Percentiles rank a stretch among this genome's conserved stretches.
These are phyloP conservation scores for Beris morrisii DNA, from an alignment of 2,888 invertebrate genomes.

Conservation along the genomic window DNA sequence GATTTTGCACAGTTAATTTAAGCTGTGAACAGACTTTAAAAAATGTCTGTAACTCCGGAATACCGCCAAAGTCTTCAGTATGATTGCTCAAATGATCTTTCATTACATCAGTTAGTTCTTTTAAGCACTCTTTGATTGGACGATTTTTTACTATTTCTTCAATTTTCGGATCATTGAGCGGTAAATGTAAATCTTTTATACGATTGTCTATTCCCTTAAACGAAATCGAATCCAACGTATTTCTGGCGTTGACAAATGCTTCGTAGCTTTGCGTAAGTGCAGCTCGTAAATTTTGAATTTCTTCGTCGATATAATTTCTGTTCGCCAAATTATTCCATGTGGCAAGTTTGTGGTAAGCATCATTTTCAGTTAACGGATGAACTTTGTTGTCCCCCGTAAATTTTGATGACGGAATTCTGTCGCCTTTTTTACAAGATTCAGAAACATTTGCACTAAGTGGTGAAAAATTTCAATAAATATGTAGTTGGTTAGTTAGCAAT, in stretches of 20 bases:
- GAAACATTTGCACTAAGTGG: no score
- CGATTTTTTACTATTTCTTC: constrained; percentile 41
- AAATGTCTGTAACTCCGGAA: constrained; percentile 51
- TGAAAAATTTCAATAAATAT: no score
- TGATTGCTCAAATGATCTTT: constrained; percentile 47
- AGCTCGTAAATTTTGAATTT: constrained; percentile 2
- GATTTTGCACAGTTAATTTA: constrained; percentile 47
- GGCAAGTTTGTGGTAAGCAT: no score
- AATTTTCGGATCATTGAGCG: constrained; percentile 40
- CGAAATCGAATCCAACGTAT: background rate
- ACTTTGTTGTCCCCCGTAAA: no score
- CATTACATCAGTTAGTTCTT: constrained; percentile 46
- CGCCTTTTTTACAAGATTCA: no score
- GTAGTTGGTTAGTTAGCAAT: no score
- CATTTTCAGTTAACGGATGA: no score
- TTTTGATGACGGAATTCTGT: no score
- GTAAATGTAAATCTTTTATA: constrained; percentile 49
- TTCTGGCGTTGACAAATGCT: constrained; percentile 43
- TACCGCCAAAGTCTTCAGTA: constrained; percentile 52
- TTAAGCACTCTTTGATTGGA: constrained; percentile 44
- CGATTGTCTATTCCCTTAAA: constrained; percentile 38
- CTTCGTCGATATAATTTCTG: background rate
- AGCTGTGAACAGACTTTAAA: constrained; percentile 50
- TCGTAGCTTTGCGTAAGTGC: constrained; percentile 43
- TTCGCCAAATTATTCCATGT: no score